phyloP scores from a whole-genome alignment of 2,113 vertebrate genomes.

The Callithrix jacchus region DNA sequence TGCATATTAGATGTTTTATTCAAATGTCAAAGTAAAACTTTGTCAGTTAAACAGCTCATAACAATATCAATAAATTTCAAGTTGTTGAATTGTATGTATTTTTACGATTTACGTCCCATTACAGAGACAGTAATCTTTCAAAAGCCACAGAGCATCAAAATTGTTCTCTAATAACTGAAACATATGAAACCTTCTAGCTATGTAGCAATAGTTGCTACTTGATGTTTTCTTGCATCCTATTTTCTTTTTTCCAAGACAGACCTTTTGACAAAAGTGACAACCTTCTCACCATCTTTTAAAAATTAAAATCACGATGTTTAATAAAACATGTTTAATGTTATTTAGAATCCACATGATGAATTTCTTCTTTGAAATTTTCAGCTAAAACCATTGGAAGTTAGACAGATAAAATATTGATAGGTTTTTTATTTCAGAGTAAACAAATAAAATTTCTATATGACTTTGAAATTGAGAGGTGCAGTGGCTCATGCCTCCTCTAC shows the following conservation, averaged over 20 bases:
- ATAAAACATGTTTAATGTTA: background rate
- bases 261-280: background rate
- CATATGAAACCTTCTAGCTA: background rate
- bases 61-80: background rate
- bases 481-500: too few species aligned
- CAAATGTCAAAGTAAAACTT: slow-evolving; percentile 31
- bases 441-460: background rate
- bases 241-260: background rate
- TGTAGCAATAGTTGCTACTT: background rate
- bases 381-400: background rate
- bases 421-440: background rate
- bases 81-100: background rate
- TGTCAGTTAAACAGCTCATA: background rate
- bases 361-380: background rate
- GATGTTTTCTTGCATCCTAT: background rate
- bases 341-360: background rate
- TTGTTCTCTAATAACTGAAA: background rate
- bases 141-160: background rate
- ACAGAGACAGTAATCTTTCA: background rate
- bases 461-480: background rate
- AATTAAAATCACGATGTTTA: background rate
- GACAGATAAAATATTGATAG: background rate
- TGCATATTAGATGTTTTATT: slow-evolving; percentile 24
- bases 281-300: background rate
- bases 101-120: background rate